phyloP scores from a whole-genome alignment of 2,113 vertebrate species.

The Alouatta palliata region DNA sequence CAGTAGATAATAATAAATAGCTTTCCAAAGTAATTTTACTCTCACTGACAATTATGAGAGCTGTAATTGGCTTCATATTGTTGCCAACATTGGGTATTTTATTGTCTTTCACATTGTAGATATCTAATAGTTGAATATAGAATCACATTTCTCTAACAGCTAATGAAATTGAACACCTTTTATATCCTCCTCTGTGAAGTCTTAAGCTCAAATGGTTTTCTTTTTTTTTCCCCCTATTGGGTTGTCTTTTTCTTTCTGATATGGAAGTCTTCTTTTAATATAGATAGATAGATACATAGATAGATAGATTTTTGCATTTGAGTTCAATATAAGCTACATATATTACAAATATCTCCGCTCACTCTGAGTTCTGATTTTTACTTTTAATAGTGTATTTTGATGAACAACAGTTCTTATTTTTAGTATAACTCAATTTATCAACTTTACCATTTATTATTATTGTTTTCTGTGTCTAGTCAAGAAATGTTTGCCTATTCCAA shows the following conservation, averaged over 20 bases:
- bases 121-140: neutral
- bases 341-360: neutral
- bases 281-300: neutral
- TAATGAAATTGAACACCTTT: neutral
- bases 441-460: neutral
- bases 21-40: neutral
- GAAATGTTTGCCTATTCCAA: neutral
- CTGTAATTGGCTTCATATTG: neutral
- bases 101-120: neutral
- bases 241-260: neutral
- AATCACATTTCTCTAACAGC: neutral
- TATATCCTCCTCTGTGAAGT: neutral
- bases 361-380: neutral
- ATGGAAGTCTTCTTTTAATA: neutral
- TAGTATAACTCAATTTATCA: neutral
- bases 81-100: neutral
- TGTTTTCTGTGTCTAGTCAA: neutral
- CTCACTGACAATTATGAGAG: neutral
- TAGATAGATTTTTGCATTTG: neutral
- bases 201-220: neutral
- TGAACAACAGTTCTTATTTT: neutral
- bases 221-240: too few relatives aligned
- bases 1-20: neutral
- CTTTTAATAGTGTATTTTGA: neutral
- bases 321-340: neutral